Evolutionary conservation across 2,888 invertebrate species (phyloP), one percentile per base, ranked within the genome.

Genomic region (Aproaerema taeniolella): DNA sequence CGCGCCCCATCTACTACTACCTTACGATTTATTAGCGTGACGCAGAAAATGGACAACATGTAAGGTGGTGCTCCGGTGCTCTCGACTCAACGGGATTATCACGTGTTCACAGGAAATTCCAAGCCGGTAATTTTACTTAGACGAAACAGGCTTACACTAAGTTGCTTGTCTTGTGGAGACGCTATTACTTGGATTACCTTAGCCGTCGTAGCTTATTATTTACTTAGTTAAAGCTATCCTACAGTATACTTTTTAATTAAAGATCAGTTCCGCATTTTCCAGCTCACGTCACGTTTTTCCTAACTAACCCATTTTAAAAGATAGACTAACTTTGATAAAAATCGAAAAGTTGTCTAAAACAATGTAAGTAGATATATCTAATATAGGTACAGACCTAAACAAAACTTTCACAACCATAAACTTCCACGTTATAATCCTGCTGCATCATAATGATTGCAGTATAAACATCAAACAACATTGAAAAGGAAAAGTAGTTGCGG

Each of bases 1-100:
- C 13, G 63, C 65, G 68, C 70, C 67, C 75, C 73, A 72, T 69
- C 73, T 65, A 43, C 47, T 53, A 59, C 47, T 53, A 59, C 74
- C 71, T 76, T 74, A 73, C 74, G 66, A 75, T 74, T 76, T 76
- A 78, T 63, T 68, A 65, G 68, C 67, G 74, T 80, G 79, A 82
- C 80, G 81, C 76, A 73, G 70, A 76, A 26, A 74, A 69, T 74
- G 63, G 63, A 70, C 70, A 68, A 68, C 69, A 65, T 61, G 37
- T 37, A 20, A 20, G 37, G 33, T 25, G 11, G 9, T 33, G 33
- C 20, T n/a, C n/a, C 24, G 25, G 34, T 26, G 26, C 14, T 20
- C 55, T 45, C 54, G 54, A 58, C 55, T 52, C 47, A 53, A 50
- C 50, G 51, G 55, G 53, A 57, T 55, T 45, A 61, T 65, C 69